These are phyloP conservation scores for Gisinianus flammeolus DNA, from an alignment of 2,888 invertebrate species.

Conservation along the genomic window DNA sequence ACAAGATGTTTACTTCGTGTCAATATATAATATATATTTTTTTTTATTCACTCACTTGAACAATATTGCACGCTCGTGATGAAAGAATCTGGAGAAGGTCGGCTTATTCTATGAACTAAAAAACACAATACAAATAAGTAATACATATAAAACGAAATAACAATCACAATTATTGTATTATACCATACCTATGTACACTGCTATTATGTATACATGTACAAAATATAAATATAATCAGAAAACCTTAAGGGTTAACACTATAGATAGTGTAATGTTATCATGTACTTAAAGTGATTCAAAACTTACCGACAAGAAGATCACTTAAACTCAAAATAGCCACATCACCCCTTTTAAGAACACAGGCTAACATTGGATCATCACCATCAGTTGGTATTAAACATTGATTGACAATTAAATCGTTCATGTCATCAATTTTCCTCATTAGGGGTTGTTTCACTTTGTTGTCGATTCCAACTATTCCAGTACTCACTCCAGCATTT, in stretches of 20 bases:
- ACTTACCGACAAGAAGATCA: too few species aligned
- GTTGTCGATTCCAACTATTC: neutral
- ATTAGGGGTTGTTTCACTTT: constrained; percentile 69
- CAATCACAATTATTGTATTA: too few species aligned
- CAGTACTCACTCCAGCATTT: constrained; percentile 63
- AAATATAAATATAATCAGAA: too few species aligned
- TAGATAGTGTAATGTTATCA: too few species aligned
- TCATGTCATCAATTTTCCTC: constrained; percentile 67
- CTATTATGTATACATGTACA: too few species aligned
- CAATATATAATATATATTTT: neutral
- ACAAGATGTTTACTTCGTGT: too few species aligned
- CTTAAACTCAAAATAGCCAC: constrained; percentile 46
- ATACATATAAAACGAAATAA: too few species aligned
- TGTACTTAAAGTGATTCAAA: too few species aligned
- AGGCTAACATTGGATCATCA: constrained; percentile 59
- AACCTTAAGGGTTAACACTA: too few species aligned
- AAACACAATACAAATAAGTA: too few species aligned
- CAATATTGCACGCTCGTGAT: constrained; percentile 86
- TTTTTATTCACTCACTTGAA: constrained; percentile 68
- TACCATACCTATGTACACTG: too few species aligned
- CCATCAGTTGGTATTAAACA: constrained; percentile 70
- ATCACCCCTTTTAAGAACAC: constrained; percentile 48
- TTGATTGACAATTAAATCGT: constrained; percentile 74
- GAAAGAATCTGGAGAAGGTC: constrained; percentile 62
- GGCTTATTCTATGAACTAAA: neutral